Base-by-base conservation (phyloP, 2,888 invertebrate genomes). In the Ypsolopha scabrella region DNA sequence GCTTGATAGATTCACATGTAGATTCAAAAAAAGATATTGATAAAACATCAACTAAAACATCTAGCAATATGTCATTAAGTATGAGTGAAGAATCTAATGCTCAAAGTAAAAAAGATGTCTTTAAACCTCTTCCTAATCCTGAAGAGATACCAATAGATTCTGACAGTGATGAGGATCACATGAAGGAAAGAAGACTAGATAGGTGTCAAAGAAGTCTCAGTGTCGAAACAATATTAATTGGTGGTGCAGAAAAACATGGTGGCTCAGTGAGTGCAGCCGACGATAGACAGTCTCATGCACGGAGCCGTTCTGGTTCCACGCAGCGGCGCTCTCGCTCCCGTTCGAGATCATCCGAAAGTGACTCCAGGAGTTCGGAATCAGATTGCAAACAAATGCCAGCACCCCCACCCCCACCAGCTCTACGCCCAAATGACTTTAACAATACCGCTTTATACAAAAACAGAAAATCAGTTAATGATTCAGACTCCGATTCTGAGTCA, bases 401-500 rank as follows among this genome's bases (percentile, higher is more conserved):
- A 33, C 2, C 24, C 13, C 33, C 13, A 34, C 24, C 24, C 2
- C 24, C 24, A 24, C 24, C 24, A 24, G 4, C 24, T 24, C 24
- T 24, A 24, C 24, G 24, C 4, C 24, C 24, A 24, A 24, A 24
- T 24, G 24, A 24, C 24, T 24, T 24, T 24, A 53, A 41, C n/a
- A 52, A 54, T 11, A 48, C 39, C 58, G 60, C 56, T 53, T 56
- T 58, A 54, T 57, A 53, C 59, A 55, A 7, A 41, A 14, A 14
- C 60, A 47, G 52, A 55, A n/a, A 64, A 58, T 55, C 63, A 63
- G 55, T 60, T 37, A 64, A 68, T 54, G 75, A 72, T 41, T 71
- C 80, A 9, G 77, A 77, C 58, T 82, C 85, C 6, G 82, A 79
- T 56, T 80, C 82, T 45, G 52, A 78, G 24, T 82, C 85, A 6